phyloP scores from a whole-genome alignment of 2,888 invertebrate genomes.

The Rambutsinella grinnellia region DNA sequence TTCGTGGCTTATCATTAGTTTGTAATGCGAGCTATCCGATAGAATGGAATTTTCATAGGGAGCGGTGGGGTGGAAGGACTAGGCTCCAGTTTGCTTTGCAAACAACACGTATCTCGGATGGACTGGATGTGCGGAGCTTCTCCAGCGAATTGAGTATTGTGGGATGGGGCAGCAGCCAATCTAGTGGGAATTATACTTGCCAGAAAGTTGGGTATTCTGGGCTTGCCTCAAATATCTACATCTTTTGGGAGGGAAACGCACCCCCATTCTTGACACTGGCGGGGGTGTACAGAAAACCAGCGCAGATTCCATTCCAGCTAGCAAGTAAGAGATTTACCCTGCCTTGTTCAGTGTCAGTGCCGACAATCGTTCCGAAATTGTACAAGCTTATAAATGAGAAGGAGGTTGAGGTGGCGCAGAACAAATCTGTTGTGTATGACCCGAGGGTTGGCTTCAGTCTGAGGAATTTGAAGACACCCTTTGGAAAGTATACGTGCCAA shows the following conservation, averaged over 20 bases:
- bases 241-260: constrained; percentile 56
- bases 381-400: constrained; percentile 6
- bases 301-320: constrained; percentile 4
- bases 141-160: constrained; percentile 50
- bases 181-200: constrained; percentile 58
- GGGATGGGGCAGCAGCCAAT: constrained; percentile 24
- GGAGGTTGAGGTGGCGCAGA: constrained; percentile 1
- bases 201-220: constrained; percentile 38
- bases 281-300: constrained; percentile 8
- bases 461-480: constrained; percentile 26
- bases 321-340: constrained; percentile 25
- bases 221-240: constrained; percentile 34
- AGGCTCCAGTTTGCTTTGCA: constrained; percentile 32
- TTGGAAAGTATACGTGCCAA: constrained; percentile 53
- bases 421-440: constrained; percentile 33
- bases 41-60: constrained; percentile 55
- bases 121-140: constrained; percentile 28
- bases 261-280: constrained; percentile 48
- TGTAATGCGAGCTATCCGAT: constrained; percentile 55
- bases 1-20: constrained; percentile 38
- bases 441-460: constrained; percentile 44
- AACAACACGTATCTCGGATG: constrained; percentile 44
- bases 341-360: constrained; percentile 45
- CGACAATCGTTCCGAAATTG: constrained; percentile 29
- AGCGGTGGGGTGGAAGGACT: constrained; percentile 41